Evolutionary conservation across 2,797 vertebrate genomes (phyloP).

Genomic region (Tarsius wallacei): DNA sequence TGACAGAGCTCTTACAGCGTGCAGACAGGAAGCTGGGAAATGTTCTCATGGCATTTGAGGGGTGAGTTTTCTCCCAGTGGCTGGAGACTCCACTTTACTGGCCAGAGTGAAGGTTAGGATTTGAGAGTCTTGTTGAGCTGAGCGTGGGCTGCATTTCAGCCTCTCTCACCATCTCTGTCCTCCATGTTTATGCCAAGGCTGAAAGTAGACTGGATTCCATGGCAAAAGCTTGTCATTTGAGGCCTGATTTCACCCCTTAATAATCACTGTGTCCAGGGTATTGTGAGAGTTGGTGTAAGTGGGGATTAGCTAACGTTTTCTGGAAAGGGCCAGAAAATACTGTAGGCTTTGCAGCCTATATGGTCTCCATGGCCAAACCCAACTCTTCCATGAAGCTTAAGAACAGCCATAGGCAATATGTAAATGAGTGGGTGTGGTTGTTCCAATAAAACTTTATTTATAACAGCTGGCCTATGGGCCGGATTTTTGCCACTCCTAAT

Average conservation of each 20-base stretch:
- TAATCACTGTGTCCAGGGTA: not conserved
- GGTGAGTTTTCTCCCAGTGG: not conserved
- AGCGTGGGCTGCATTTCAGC: not conserved
- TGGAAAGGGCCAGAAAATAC: not conserved
- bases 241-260: not conserved
- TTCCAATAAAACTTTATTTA: not conserved
- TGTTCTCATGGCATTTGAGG: not conserved
- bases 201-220: not conserved
- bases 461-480: not conserved
- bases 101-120: not conserved
- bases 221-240: not conserved
- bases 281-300: not conserved
- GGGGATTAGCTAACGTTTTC: not conserved
- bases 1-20: not conserved
- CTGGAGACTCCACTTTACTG: not conserved
- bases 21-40: not conserved
- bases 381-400: not conserved
- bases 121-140: not conserved
- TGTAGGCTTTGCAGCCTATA: not conserved
- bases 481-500: not conserved
- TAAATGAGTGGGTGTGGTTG: not conserved
- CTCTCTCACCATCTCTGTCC: fast-evolving
- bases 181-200: not conserved
- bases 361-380: fast-evolving
- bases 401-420: fast-evolving